Base-by-base conservation (phyloP, 2,888 invertebrate species). In the Lycia hirtaria region DNA sequence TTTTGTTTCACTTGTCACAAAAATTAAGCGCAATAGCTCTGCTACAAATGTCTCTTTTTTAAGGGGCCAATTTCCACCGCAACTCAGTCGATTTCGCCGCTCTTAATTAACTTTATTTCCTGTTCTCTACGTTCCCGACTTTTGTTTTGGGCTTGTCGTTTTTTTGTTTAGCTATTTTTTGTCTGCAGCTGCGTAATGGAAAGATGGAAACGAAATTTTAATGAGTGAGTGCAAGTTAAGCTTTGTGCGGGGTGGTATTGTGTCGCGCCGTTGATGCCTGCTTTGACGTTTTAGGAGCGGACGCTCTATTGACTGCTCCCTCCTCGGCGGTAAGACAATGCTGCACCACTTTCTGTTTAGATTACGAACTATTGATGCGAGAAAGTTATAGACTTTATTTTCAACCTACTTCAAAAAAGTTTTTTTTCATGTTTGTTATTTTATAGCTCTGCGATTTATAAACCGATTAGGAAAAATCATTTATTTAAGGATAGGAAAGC, bases 101-200 rank as follows among this genome's bases (percentile, higher is more conserved):
- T 90, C 88, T 91, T 92, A 92, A 92, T 92, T 92, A 92, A 92
- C 91, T 92, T 91, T 90, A 91, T 90, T 92, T 91, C 91, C 90
- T 88, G 88, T 90, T 88, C 91, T 89, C 86, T 84, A 83, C 83
- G 81, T 81, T 83, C 82, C 81, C 83, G 84, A 87, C 88, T 89
- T 91, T 91, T 90, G 87, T 90, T 91, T 91, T 88, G 85, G 81
- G 79, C 82, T 86, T 80, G 82, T 85, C 79, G 78, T 65, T 61
- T 70, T n/a, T 85, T 88, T 88, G 78, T 88, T 89, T 87, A 76
- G 80, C 85, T 86, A 86, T 90, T 90, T 91, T 89, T 90, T 89
- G 91, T 90, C 90, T 91, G 89, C 87, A 76, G 80, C 80, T 85
- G 86, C 84, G 85, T 88, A 89, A 88, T 89, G 88, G 87, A 89